phyloP scores from a whole-genome alignment of 2,797 vertebrate genomes.

The Taenioides sp. region DNA sequence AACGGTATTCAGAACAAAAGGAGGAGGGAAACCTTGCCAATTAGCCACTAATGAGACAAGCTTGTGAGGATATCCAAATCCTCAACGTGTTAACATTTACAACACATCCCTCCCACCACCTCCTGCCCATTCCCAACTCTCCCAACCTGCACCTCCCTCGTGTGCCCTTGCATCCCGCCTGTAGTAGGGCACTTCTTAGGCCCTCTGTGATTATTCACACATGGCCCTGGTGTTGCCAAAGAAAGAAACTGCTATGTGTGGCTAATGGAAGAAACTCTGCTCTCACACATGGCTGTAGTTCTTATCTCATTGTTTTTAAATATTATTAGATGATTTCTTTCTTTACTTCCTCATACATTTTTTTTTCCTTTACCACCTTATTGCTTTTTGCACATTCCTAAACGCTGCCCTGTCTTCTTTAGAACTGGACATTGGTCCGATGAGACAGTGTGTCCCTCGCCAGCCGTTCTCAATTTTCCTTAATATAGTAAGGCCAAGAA shows the following conservation, averaged over 20 bases:
- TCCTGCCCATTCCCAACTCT: slow-evolving; percentile 39
- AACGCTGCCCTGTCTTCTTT: slow-evolving; percentile 38
- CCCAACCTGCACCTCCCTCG: slow-evolving; percentile 61
- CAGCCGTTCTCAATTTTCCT: slow-evolving; percentile 75
- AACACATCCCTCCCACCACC: slow-evolving; percentile 54
- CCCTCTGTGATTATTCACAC: slow-evolving; percentile 81
- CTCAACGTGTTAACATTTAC: slow-evolving; percentile 80
- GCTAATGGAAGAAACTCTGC: slow-evolving; percentile 73
- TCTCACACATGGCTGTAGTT: slow-evolving; percentile 66
- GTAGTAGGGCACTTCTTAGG: slow-evolving; percentile 72
- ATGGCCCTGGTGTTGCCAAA: slow-evolving; percentile 71
- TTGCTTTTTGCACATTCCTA: slow-evolving; percentile 8
- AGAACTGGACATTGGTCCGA: slow-evolving; percentile 49
- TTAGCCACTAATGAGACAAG: slow-evolving; percentile 87
- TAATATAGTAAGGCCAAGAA: slow-evolving; percentile 62
- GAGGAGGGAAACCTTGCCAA: slow-evolving; percentile 77
- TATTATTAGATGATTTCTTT: slow-evolving; percentile 2
- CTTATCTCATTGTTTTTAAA: slow-evolving; percentile 28
- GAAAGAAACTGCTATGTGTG: slow-evolving; percentile 75
- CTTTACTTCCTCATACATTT: slow-evolving; percentile 7
- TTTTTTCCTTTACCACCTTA: slow-evolving; percentile 30
- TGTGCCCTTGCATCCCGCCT: slow-evolving; percentile 71
- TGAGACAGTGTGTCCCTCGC: slow-evolving; percentile 49
- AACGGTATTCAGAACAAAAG: slow-evolving; percentile 79
- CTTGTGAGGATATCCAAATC: slow-evolving; percentile 84